Evolutionary conservation across 92 coral and sea anemone genomes (phyloP), one percentile per base, ranked within the genome.

Genomic region (Porites lobata): DNA sequence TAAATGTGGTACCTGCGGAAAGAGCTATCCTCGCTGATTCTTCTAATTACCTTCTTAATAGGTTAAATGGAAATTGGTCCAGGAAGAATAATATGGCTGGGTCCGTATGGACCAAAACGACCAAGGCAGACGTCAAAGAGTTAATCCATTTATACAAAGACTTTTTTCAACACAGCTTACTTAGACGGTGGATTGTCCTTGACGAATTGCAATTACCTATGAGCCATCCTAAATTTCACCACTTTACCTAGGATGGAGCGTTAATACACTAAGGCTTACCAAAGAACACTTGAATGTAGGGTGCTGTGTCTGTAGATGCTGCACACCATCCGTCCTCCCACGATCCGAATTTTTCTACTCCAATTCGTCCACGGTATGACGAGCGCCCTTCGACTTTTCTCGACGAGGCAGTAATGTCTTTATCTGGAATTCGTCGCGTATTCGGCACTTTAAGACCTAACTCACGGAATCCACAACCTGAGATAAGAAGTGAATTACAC

Each of bases 241-340:
- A 56, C 61, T 10, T 14, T 56, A 10, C 17, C 4, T 14, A 2
- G 61, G 61, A 14, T 56, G 61, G 61, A 56, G 11, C 3, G 15
- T 4, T 56, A 11, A 52, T 19, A 19, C 9, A 20, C 8, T 1
- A 22, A 8, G 9, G 8, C 71, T 79, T 82, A 88, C 91, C 91
- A 53, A 88, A 88, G 88, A 81, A 88, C 18, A 88, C 82, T 52
- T 88, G 91, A 1, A 88, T 24, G 57, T 81, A 74, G 3, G 91
- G 81, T 17, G 74, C 75, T 0, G 50, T 22, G 52, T 81, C 88
- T 21, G 56, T 20, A 8, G 10, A 4, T 10, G 65, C 50, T 3
- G 88, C 7, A n/a, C 91, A 88, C 91, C 91, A 88, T 7, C 88
- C 91, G 32, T 84, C 84, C 58, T 74, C 73, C 91, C 91, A 88